Evolutionary conservation across 2,113 vertebrate genomes (phyloP).

Genomic region (Ammodytes dubius): DNA sequence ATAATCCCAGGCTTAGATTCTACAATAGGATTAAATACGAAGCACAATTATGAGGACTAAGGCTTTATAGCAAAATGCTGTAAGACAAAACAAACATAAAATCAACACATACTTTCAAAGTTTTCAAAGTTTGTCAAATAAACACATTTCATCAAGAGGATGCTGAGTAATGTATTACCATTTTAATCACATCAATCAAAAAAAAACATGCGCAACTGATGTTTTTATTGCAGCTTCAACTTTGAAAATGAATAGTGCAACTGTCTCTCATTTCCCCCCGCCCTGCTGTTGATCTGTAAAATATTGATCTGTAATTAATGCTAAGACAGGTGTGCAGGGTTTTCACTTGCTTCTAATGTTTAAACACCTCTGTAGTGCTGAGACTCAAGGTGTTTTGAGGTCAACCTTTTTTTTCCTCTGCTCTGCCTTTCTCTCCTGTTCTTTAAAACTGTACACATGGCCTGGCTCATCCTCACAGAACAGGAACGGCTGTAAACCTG

Average conservation of each 20-base stretch:
- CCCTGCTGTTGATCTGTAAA: slow-evolving; percentile 17
- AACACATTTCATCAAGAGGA: neutral
- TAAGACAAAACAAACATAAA: neutral
- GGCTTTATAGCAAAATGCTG: no score
- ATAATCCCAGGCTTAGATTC: neutral
- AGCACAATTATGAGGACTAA: neutral
- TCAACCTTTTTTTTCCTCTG: slow-evolving; percentile 34
- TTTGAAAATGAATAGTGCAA: neutral
- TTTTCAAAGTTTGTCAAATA: neutral
- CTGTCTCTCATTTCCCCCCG: neutral
- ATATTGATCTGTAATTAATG: slow-evolving; percentile 8
- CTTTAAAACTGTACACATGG: slow-evolving; percentile 43
- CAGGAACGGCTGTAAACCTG: slow-evolving; percentile 41
- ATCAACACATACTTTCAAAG: no score
- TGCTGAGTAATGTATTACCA: neutral
- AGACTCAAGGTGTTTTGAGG: slow-evolving; percentile 29
- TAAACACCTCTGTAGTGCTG: slow-evolving; percentile 18
- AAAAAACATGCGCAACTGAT: neutral
- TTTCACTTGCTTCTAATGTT: slow-evolving; percentile 15
- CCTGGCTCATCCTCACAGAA: slow-evolving; percentile 46
- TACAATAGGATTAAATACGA: neutral
- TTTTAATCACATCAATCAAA: neutral
- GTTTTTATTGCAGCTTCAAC: neutral
- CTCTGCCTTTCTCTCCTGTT: slow-evolving; percentile 50
- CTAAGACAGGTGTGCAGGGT: neutral